Conservation (phyloP, 2,797 vertebrate genomes). For the Streptopelia turtur region DNA sequence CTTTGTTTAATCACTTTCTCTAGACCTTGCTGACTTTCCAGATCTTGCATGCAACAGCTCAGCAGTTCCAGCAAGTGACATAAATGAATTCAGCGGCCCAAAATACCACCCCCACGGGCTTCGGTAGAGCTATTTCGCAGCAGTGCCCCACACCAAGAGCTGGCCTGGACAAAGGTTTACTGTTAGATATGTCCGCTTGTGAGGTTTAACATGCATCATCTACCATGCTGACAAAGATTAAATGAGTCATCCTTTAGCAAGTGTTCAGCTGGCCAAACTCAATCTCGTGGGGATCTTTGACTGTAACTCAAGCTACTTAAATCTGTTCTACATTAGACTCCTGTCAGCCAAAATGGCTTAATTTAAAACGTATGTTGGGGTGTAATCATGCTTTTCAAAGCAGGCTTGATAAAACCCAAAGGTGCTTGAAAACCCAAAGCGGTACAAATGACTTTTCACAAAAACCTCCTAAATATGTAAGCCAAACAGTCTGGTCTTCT, state of each 20-base stretch:
- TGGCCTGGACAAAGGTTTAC: slow-evolving; percentile 8
- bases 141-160: background rate
- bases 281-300: background rate
- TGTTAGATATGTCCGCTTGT: background rate
- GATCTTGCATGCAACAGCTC: background rate
- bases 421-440: background rate
- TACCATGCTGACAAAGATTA: slow-evolving; percentile 13
- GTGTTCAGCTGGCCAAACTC: background rate
- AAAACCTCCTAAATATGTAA: background rate
- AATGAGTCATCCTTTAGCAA: slow-evolving; percentile 32
- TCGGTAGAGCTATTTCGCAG: background rate
- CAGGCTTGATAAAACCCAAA: background rate
- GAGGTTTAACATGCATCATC: background rate
- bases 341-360: background rate
- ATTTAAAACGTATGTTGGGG: background rate
- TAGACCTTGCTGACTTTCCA: background rate
- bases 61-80: slow-evolving; percentile 6
- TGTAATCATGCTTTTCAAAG: background rate
- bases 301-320: slow-evolving; percentile 21
- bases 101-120: background rate
- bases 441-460: background rate
- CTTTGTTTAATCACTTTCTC: slow-evolving; percentile 34
- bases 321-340: slow-evolving; percentile 21
- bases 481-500: background rate
- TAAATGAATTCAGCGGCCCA: rapidly evolving